A percentile compares a stretch with the other conserved stretches of the same genome.
These are phyloP conservation scores for Silurus aristotelis DNA, from an alignment of 2,797 vertebrate genomes.

Conservation along the genomic window DNA sequence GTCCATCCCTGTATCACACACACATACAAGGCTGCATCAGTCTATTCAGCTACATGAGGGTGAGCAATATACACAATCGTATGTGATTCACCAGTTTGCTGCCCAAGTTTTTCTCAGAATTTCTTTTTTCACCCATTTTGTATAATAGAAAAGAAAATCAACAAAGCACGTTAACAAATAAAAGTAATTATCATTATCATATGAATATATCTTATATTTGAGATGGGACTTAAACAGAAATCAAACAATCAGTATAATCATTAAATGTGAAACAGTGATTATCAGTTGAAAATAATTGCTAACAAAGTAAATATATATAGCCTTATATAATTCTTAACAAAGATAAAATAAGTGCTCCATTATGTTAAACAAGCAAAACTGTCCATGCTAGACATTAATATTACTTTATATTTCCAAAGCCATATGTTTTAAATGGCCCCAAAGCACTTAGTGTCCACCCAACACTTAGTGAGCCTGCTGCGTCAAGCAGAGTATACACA, in stretches of 20 bases:
- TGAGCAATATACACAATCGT: not conserved
- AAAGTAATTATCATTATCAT: not conserved
- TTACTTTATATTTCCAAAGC: not conserved
- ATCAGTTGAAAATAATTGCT: not conserved
- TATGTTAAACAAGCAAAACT: not conserved
- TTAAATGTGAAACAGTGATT: not conserved
- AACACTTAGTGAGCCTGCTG: not conserved
- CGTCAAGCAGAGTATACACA: not conserved
- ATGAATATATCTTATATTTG: not conserved
- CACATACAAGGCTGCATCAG: not conserved
- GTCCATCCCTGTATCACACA: slow-evolving; percentile 54
- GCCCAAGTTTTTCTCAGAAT: not conserved
- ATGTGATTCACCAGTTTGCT: not conserved
- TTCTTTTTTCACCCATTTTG: not conserved
- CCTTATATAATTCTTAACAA: not conserved
- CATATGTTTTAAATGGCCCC: not conserved
- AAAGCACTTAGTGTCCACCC: not conserved
- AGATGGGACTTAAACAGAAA: not conserved
- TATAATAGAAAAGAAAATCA: not conserved
- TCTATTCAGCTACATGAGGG: not conserved
- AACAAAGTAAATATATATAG: not conserved
- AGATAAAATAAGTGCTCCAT: not conserved
- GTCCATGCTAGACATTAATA: not conserved
- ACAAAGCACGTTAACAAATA: not conserved
- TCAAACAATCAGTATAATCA: not conserved